Evolutionary conservation across 2,888 invertebrate genomes (phyloP).

Genomic region (Caenorhabditis wallacei): DNA sequence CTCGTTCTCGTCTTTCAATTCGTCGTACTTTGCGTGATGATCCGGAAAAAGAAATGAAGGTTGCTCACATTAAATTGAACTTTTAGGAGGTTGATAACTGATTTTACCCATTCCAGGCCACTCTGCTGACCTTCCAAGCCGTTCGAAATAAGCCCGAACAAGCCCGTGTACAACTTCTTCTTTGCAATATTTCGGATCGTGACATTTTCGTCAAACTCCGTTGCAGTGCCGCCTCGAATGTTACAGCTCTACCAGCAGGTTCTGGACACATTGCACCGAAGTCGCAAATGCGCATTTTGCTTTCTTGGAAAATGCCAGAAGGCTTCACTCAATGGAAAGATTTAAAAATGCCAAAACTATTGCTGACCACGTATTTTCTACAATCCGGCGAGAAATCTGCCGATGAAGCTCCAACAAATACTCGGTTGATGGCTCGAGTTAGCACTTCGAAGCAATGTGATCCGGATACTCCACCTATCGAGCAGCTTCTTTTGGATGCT

Average conservation of each 20-base stretch:
- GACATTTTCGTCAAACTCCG: conserved; percentile 74
- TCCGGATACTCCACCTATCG: conserved; percentile 72
- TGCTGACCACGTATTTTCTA: conserved; percentile 71
- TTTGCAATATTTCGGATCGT: conserved; percentile 79
- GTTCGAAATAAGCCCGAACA: conserved; percentile 57
- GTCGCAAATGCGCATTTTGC: conserved; percentile 72
- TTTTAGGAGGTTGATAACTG: too few species aligned
- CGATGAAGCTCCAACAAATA: conserved; percentile 68
- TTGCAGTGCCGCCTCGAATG: conserved; percentile 69
- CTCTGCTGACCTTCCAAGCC: conserved; percentile 58
- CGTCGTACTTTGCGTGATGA: conserved; percentile 40
- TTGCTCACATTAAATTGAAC: too few species aligned
- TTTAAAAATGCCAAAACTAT: conserved; percentile 71
- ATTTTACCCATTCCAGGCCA: conserved; percentile 29
- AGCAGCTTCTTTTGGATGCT: conserved; percentile 77
- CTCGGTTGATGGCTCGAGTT: conserved; percentile 64
- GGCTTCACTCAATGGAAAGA: conserved; percentile 69
- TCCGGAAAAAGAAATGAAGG: conserved; percentile 37
- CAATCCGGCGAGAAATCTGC: conserved; percentile 51
- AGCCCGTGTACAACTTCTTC: conserved; percentile 74
- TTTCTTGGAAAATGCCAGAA: conserved; percentile 75
- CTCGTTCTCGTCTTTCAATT: conserved; percentile 54
- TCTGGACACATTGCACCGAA: conserved; percentile 76
- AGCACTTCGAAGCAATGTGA: conserved; percentile 67
- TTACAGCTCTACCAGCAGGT: conserved; percentile 72